These are phyloP conservation scores for Eurypyga helias DNA, from an alignment of 2,113 vertebrate species.

Conservation along the genomic window DNA sequence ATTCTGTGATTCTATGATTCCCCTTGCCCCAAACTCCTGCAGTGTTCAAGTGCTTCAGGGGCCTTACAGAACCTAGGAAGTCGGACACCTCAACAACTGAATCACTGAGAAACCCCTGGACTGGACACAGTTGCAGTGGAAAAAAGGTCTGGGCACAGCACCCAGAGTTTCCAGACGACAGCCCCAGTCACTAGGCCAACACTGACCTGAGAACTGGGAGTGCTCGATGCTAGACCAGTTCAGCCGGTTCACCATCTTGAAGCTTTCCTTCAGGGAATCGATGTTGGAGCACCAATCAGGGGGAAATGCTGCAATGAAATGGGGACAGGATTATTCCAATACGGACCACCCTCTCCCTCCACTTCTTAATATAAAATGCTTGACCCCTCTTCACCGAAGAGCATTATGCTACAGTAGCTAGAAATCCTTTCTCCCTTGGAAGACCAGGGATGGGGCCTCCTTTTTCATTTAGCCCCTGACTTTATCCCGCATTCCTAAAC, in stretches of 20 bases:
- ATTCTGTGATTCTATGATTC: too few relatives aligned
- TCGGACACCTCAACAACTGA: background rate
- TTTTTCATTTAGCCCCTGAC: background rate
- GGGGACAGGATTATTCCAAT: background rate
- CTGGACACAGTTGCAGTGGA: fast-evolving
- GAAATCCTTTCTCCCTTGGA: background rate
- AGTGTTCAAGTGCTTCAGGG: background rate
- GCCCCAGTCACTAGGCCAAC: background rate
- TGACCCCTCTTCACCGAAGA: background rate
- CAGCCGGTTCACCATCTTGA: slow-evolving; percentile 92
- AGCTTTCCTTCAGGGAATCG: slow-evolving; percentile 95
- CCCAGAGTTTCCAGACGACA: background rate
- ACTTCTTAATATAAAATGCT: background rate
- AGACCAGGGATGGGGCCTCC: background rate
- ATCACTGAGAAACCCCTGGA: background rate
- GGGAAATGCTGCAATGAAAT: slow-evolving; percentile 80
- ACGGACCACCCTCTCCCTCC: background rate
- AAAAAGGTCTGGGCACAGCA: background rate
- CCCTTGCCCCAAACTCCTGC: background rate
- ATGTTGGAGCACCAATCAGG: slow-evolving; percentile 92
- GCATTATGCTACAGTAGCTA: background rate
- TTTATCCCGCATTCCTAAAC: background rate
- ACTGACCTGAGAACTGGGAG: slow-evolving; percentile 91
- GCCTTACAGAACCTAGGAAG: background rate
- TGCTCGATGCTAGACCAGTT: slow-evolving; percentile 98